phyloP scores from a whole-genome alignment of 2,888 invertebrate species.

The Serrognathus titanus region DNA sequence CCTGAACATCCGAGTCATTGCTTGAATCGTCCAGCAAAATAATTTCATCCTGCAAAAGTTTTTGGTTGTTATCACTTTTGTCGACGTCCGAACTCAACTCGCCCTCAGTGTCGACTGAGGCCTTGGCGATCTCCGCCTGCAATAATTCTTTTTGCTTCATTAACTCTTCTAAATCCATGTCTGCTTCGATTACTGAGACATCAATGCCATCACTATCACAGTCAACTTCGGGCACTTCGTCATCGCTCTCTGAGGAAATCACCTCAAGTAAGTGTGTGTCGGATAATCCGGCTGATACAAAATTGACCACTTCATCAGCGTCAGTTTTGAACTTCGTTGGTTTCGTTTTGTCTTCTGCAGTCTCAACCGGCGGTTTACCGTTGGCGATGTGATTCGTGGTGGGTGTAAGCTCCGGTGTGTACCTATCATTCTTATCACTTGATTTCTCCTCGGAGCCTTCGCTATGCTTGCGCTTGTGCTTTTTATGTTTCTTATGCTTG shows the following conservation, averaged over 20 bases:
- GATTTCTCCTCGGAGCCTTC: slow-evolving; percentile 48
- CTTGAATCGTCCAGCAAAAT: slow-evolving; percentile 66
- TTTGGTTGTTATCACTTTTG: slow-evolving; percentile 46
- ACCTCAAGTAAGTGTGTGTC: slow-evolving; percentile 54
- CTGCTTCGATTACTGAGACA: slow-evolving; percentile 75
- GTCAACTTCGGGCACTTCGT: slow-evolving; percentile 60
- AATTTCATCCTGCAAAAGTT: slow-evolving; percentile 52
- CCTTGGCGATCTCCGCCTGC: slow-evolving; percentile 77
- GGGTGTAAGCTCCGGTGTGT: slow-evolving; percentile 43
- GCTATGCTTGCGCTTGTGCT: slow-evolving; percentile 54
- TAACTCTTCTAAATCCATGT: slow-evolving; percentile 81
- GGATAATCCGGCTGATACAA: slow-evolving; percentile 49
- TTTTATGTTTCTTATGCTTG: slow-evolving; percentile 65
- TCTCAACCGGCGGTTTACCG: slow-evolving; percentile 33
- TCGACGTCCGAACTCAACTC: slow-evolving; percentile 23
- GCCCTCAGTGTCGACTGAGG: slow-evolving; percentile 58
- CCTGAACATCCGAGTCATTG: slow-evolving; percentile 50
- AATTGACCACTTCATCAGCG: slow-evolving; percentile 51
- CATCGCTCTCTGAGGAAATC: slow-evolving; percentile 66
- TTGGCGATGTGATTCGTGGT: slow-evolving; percentile 36
- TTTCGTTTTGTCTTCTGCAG: slow-evolving; percentile 32
- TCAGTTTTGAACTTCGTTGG: slow-evolving; percentile 44
- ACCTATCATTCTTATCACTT: slow-evolving; percentile 37
- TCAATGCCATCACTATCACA: slow-evolving; percentile 68
- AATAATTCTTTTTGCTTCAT: slow-evolving; percentile 85